Conservation (phyloP, 1,140 invertebrate species). For the Eubasilissa regina region DNA sequence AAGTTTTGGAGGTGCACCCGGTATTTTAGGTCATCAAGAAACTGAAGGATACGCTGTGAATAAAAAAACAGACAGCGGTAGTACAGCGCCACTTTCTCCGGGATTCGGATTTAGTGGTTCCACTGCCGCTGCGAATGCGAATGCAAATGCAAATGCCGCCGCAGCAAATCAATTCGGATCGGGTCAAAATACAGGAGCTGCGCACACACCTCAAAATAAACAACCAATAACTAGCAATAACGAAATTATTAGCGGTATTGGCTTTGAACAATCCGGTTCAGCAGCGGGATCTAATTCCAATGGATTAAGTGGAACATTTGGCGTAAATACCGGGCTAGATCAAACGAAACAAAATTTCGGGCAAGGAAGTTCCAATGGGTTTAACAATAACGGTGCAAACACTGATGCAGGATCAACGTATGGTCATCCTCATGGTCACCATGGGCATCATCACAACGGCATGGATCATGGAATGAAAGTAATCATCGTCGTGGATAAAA, state of each 20-base stretch:
- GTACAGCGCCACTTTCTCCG: neutral
- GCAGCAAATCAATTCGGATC: too few relatives aligned
- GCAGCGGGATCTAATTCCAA: neutral
- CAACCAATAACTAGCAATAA: neutral
- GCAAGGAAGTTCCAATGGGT: too few relatives aligned
- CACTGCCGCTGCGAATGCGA: too few relatives aligned
- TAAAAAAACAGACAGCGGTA: neutral
- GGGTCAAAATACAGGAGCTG: too few relatives aligned
- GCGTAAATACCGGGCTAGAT: neutral
- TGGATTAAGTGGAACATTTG: neutral
- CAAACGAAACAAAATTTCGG: too few relatives aligned
- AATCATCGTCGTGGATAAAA: conserved; percentile 6
- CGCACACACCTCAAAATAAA: too few relatives aligned
- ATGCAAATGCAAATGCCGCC: too few relatives aligned
- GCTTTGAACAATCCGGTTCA: neutral
- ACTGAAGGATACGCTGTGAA: conserved; percentile 46
- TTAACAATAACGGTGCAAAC: too few relatives aligned
- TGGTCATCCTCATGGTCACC: neutral
- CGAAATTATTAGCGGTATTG: neutral
- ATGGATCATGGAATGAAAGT: neutral
- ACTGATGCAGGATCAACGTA: too few relatives aligned
- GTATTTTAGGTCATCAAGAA: conserved; percentile 48
- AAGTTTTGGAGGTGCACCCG: conserved; percentile 48
- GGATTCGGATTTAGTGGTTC: neutral
- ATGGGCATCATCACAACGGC: neutral